Evolutionary conservation across 2,888 invertebrate species (phyloP), one percentile per base, ranked within the genome.

Genomic region (Agrochola lota): DNA sequence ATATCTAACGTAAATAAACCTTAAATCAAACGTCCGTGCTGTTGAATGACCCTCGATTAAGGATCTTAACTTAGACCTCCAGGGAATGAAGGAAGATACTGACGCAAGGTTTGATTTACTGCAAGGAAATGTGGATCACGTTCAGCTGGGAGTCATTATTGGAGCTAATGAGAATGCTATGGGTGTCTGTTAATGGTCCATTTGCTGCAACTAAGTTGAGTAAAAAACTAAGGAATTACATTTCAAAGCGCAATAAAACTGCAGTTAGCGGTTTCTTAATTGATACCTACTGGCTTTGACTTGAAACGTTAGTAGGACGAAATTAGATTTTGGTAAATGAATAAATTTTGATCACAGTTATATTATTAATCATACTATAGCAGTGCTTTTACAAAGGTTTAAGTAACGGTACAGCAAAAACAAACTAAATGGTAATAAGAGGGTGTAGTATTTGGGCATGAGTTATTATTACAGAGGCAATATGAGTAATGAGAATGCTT

Each of bases 131-230:
- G 78, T 73, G 40, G 76, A 85, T 87, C 86, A 82, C 85, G 81
- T 85, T 35, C 83, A 78, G 49, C n/a, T 67, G 64, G 59, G 75
- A 80, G 86, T 69, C 70, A 85, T 85, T 81, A 85, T 77, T 74
- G 69, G 43, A 71, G 26, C 77, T 83, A 84, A 86, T 85, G 83
- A 81, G 77, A 83, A 77, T 80, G 30, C 76, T 80, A 75, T 74
- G 71, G 64, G 77, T 78, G 62, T 40, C 62, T 76, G 52, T 78
- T 87, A 88, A 90, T 84, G 80, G 82, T 57, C 74, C 78, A 84
- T 88, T 85, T 79, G 76, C 77, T 87, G 79, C 84, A 86, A 85
- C 83, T 81, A 82, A 78, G 66, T 77, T 55, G 63, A 69, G 64
- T 66, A 83, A 81, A n/a, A 79, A 85, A 81, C 52, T n/a, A 71